Base-by-base conservation (phyloP, 2,888 invertebrate species). In the Dryobotodes eremita region DNA sequence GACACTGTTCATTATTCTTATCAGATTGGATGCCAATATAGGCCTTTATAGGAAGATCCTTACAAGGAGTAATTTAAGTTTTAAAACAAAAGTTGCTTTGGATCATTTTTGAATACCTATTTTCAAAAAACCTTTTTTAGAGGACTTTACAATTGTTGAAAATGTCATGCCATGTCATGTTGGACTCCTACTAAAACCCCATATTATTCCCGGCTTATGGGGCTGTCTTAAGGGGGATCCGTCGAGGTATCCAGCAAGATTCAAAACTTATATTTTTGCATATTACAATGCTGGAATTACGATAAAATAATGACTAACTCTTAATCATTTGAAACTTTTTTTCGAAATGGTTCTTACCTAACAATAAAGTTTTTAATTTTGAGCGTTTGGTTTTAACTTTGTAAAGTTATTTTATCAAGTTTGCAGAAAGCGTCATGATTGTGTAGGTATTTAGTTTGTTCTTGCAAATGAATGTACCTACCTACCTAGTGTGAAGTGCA, bases 1-100 rank as follows among this genome's bases (percentile, higher is more conserved):
- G 82, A 66, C 77, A 71, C 46, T 75, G 75, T 70, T 69, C 53
- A 75, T 77, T 73, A 17, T 70, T 59, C 75, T 79, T 83, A 82
- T 83, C 79, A 68, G 50, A 71, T 82, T 75, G 72, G 42, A 42
- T 31, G 13, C 20, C 53, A 71, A 66, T 53, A 57, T 48, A 46
- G 50, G 57, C 11, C 68, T 61, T 72, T 36, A 31, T n/a, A 70
- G 20, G 8, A 50, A 71, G 42, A 42, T 42, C 7, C 42, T 42
- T 4, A 42, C 7, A 42, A 6, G 48, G 46, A 42, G 26, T 31
- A 36, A 50, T 59, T 42, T 10, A 13, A 57, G 13, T 71, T 55
- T 59, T 20, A n/a, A 61, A 11, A 80, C 23, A 7, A 26, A 46
- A 48, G n/a, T 48, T 77, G 1, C 46, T 17, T 61, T 7, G 0